These are phyloP conservation scores for Drosophila neonasuta DNA, from an alignment of 2,888 invertebrate genomes.

Conservation along the genomic window DNA sequence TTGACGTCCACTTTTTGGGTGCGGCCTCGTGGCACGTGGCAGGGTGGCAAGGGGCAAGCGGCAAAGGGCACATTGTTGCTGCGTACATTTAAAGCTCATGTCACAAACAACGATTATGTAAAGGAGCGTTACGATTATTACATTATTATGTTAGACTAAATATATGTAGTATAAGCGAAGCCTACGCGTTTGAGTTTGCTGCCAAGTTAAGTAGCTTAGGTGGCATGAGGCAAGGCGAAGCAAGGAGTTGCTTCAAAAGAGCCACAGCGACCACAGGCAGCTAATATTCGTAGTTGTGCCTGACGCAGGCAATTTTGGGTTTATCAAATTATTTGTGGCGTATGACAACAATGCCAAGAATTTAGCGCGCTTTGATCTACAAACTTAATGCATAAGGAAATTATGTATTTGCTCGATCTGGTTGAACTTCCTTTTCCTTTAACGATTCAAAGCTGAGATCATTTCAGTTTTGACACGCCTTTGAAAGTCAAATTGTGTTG, in stretches of 20 bases:
- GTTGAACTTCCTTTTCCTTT: neutral
- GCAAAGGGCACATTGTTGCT: constrained; percentile 14
- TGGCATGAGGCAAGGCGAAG: neutral
- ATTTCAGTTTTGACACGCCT: neutral
- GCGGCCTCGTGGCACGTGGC: constrained; percentile 7
- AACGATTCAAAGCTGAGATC: neutral
- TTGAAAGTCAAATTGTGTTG: constrained; percentile 7
- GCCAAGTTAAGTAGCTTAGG: constrained; percentile 9
- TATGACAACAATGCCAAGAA: constrained; percentile 10
- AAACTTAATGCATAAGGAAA: neutral
- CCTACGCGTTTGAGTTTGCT: neutral
- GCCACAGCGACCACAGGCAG: constrained; percentile 3
- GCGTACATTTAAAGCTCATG: constrained; percentile 64
- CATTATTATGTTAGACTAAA: constrained; percentile 19
- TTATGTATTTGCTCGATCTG: neutral
- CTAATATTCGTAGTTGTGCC: neutral
- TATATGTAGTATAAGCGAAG: constrained; percentile 1
- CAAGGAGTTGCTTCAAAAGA: constrained; percentile 3
- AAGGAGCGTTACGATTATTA: constrained; percentile 53
- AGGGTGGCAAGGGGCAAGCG: constrained; percentile 1
- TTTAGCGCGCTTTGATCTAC: constrained; percentile 12
- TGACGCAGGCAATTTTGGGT: constrained; percentile 13
- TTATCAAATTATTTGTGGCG: constrained; percentile 19
- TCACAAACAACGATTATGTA: constrained; percentile 66
- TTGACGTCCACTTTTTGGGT: constrained; percentile 33